Evolutionary conservation across 1,140 invertebrate genomes (phyloP), one percentile per base, ranked within the genome.

Genomic region (Steinernema khuongi): DNA sequence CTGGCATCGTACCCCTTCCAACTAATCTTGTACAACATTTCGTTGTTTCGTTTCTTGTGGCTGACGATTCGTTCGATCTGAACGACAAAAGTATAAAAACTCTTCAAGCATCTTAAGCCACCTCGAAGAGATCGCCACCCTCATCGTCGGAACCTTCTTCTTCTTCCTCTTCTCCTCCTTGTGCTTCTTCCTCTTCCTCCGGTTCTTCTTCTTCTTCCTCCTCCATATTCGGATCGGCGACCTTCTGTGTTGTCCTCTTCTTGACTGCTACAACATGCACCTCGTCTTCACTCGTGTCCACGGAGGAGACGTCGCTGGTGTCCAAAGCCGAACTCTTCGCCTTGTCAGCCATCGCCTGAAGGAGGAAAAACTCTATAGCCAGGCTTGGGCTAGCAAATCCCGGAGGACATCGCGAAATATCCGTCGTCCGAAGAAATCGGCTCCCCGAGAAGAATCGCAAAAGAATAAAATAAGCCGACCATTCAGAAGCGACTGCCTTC

Each of bases 161-260:
- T 67, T 50, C 71, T 28, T 72, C 71, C 7, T 44, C 41, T 30
- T 7, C 22, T 7, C 4, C 22, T 18, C 43, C 50, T 26, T 66
- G 44, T 30, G 33, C 26, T 68, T 41, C 22, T 19, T 32, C 22
- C 32, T 68, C 72, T 29, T 68, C 72, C 2, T 68, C 72, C 1
- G n/a, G 1, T 22, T 26, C 41, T 1, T n/a, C 31, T 14, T 70
- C 11, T 14, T 36, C 69, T n/a, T 22, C 28, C 2, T 70, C 31
- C 22, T 43, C 28, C 1, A 18, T 19, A 26, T 73, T 66, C 1
- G 11, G 18, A 17, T 19, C 31, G 1, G 22, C 60, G 14, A 60
- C 50, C 50, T 26, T 60, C 50, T 4, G 22, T n/a, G 36, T 41
- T 22, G 14, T 60, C 50, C 7, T 7, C 19, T 60, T 60, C 7